Percentiles rank a stretch among this genome's conserved stretches.
phyloP scores from a whole-genome alignment of 2,113 vertebrate genomes.

The Pseudois nayaur region DNA sequence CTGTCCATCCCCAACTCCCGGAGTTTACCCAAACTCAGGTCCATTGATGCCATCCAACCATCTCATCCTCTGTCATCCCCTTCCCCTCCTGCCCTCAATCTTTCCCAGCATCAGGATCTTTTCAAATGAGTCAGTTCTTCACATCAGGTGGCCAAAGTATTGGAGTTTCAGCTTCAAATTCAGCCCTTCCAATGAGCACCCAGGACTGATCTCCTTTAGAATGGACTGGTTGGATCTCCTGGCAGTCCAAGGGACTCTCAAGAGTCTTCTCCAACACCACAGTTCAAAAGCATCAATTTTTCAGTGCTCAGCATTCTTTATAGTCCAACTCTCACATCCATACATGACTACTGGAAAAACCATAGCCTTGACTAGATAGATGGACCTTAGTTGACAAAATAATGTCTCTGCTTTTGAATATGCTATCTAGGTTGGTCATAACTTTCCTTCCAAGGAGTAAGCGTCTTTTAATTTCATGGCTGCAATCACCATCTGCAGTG shows the following conservation, averaged over 20 bases:
- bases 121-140: neutral
- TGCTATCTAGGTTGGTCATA: neutral
- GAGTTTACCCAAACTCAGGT: neutral
- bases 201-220: neutral
- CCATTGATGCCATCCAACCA: neutral
- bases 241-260: neutral
- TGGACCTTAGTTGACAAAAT: neutral
- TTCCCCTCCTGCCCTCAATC: neutral
- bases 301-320: rapidly evolving
- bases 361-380: neutral
- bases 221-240: neutral
- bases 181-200: neutral
- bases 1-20: neutral
- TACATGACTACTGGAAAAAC: neutral
- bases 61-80: neutral
- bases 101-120: neutral
- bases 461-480: neutral
- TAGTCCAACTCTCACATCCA: neutral
- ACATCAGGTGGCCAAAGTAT: neutral
- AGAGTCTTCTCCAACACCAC: neutral
- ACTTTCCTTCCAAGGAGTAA: neutral
- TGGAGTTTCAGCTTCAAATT: neutral
- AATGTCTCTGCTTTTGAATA: neutral
- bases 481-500: neutral
- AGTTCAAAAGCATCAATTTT: neutral